Conservation (phyloP, 2,113 vertebrate genomes). For the Mugil cephalus region DNA sequence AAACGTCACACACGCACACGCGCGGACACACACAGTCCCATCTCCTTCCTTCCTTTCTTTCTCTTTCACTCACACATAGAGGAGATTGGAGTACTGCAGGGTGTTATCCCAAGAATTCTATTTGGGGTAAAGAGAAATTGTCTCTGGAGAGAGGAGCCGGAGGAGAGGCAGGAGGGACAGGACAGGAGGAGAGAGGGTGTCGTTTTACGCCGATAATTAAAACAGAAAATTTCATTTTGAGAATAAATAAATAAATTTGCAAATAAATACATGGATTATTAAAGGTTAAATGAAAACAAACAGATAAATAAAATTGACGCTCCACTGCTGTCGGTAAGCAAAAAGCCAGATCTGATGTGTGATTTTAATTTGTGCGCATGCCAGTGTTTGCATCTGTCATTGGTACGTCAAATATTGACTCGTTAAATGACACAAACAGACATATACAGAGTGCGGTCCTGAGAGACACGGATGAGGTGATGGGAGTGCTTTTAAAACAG, state of each 20-base stretch:
- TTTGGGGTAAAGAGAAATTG: slow-evolving; percentile 66
- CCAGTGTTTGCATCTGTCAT: slow-evolving; percentile 69
- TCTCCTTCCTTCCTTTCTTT: slow-evolving; percentile 51
- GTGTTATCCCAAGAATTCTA: slow-evolving; percentile 69
- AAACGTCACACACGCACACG: slow-evolving; percentile 79
- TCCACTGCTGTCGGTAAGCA: slow-evolving; percentile 71
- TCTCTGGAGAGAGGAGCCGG: slow-evolving; percentile 36
- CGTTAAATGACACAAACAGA: slow-evolving; percentile 83
- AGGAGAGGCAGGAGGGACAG: slow-evolving; percentile 31
- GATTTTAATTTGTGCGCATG: slow-evolving; percentile 59
- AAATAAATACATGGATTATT: slow-evolving; percentile 69
- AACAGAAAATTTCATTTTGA: slow-evolving; percentile 60
- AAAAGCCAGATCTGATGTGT: slow-evolving; percentile 70
- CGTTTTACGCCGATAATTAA: slow-evolving; percentile 68
- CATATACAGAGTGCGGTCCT: slow-evolving; percentile 64
- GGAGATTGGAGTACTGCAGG: slow-evolving; percentile 56
- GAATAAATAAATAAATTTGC: no score
- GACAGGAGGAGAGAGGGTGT: slow-evolving; percentile 25
- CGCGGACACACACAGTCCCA: slow-evolving; percentile 55
- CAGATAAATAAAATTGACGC: slow-evolving; percentile 75
- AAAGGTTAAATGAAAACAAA: slow-evolving; percentile 79
- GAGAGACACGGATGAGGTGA: slow-evolving; percentile 49
- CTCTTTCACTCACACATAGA: slow-evolving; percentile 51
- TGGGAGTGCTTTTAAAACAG: slow-evolving; percentile 67
- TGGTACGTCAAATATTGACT: slow-evolving; percentile 82